Evolutionary conservation across 1,140 invertebrate genomes (phyloP), one percentile per base, ranked within the genome.

Genomic region (Atopsyche davidsoni): DNA sequence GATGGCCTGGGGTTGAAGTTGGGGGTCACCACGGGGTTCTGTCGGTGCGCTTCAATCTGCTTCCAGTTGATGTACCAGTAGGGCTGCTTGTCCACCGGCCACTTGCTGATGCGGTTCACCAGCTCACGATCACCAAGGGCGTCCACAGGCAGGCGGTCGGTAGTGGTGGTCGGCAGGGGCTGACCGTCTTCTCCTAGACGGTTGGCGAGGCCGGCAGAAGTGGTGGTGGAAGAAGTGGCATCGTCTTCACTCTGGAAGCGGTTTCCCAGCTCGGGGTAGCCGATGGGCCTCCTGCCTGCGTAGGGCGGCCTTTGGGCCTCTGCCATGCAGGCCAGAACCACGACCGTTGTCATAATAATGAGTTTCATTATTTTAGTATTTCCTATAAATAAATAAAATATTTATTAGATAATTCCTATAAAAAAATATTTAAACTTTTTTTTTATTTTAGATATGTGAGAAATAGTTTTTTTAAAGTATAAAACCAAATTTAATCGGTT

Each of bases 21-120:
- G 1, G 16, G 7, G 13, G 10, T 50, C 7, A 16, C 1, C 3
- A 25, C 31, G 14, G 55, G 50, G 3, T 41, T 38, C 6, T 46
- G 13, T 7, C 66, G 54, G 21, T 66, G 59, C 1, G 64, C 64
- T 55, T 71, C 67, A 32, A 69, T 69, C 2, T 62, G 62, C 46
- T 67, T 51, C 34, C 63, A 64, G 54, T 71, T 71, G 38, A 70
- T 28, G 46, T 68, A 66, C 69, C 69, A 71, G 57, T 69, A 71
- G 1, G 69, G 69, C 43, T 62, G 64, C 22, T 64, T 60, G 28
- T 69, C 66, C 36, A 56, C 47, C 3, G 69, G 67, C 53, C 67
- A 53, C 25, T 48, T 48, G 28, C 56, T 68, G 2, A 70, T 51
- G 42, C 63, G 55, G 22, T 68, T 57, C 4, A 70, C 57, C 14